These are phyloP conservation scores for Nannobrachium achirus DNA, from an alignment of 2,113 vertebrate genomes.

Conservation along the genomic window DNA sequence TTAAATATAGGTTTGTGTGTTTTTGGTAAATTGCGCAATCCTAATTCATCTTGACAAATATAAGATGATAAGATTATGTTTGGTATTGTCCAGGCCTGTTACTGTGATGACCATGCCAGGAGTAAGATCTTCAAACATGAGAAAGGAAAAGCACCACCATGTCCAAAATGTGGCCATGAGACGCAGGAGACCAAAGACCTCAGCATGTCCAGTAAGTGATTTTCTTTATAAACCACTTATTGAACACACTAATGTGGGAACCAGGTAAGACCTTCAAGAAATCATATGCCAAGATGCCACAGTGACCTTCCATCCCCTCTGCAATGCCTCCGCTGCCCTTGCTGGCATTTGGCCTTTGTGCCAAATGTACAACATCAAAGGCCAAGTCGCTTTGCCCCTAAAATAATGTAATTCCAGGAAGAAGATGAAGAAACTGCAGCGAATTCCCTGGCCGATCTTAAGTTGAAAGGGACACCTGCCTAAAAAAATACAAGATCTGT, in stretches of 20 bases:
- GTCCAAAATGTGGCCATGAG: slow-evolving; percentile 97
- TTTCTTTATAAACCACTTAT: background rate
- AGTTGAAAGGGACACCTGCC: slow-evolving; percentile 83
- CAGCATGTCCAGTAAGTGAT: slow-evolving; percentile 99
- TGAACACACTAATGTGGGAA: accelerated
- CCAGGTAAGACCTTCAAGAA: too few relatives aligned
- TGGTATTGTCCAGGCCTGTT: too few relatives aligned
- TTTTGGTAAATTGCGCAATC: too few relatives aligned
- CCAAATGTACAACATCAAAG: too few relatives aligned
- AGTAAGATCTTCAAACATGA: slow-evolving; percentile 99
- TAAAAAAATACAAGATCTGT: slow-evolving; percentile 68
- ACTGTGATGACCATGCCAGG: slow-evolving; percentile 93
- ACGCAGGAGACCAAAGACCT: slow-evolving; percentile 97
- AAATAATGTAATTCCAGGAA: slow-evolving; percentile 22
- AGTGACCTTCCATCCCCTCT: too few relatives aligned
- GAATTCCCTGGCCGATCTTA: slow-evolving; percentile 82
- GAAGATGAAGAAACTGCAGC: slow-evolving; percentile 72
- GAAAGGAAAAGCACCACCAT: slow-evolving; percentile 93
- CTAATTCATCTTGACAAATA: too few relatives aligned
- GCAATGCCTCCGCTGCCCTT: too few relatives aligned
- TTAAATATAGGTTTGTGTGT: too few relatives aligned
- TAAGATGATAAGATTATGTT: too few relatives aligned
- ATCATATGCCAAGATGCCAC: too few relatives aligned
- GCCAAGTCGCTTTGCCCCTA: too few relatives aligned
- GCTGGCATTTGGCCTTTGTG: too few relatives aligned